Evolutionary conservation across 2,797 vertebrate genomes (phyloP).

Genomic region (Fistularia tabacaria): DNA sequence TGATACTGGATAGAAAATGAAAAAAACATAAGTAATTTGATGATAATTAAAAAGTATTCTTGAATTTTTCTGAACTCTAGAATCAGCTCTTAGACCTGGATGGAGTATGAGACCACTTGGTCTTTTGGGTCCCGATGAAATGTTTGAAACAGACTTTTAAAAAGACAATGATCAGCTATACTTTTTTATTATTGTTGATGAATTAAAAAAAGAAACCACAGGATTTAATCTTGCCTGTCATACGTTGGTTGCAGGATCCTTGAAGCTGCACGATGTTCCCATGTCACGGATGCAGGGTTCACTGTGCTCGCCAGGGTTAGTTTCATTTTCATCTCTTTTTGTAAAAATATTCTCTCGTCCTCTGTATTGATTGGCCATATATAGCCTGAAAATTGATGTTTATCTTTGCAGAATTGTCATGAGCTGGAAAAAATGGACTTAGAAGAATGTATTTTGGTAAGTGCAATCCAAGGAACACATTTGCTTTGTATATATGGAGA

Average conservation of each 20-base stretch:
- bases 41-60: no score
- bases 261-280: slow-evolving; percentile 90
- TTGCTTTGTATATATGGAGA: no score
- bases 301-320: slow-evolving; percentile 88
- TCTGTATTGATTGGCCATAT: neutral
- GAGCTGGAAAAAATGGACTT: slow-evolving; percentile 95
- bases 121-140: neutral
- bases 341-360: no score
- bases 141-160: neutral
- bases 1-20: no score
- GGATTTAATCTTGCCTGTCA: slow-evolving; percentile 1
- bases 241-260: slow-evolving; percentile 78
- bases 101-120: no score
- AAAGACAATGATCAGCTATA: neutral
- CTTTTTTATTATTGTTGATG: neutral
- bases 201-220: no score
- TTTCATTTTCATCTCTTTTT: slow-evolving; percentile 7
- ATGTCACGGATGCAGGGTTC: slow-evolving; percentile 89
- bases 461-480: slow-evolving; percentile 23
- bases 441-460: slow-evolving; percentile 93
- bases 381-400: slow-evolving; percentile 2
- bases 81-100: neutral
- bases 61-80: no score
- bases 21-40: no score
- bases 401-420: slow-evolving; percentile 82